Conservation (phyloP, 2,888 invertebrate species). For the Odontothrips loti region DNA sequence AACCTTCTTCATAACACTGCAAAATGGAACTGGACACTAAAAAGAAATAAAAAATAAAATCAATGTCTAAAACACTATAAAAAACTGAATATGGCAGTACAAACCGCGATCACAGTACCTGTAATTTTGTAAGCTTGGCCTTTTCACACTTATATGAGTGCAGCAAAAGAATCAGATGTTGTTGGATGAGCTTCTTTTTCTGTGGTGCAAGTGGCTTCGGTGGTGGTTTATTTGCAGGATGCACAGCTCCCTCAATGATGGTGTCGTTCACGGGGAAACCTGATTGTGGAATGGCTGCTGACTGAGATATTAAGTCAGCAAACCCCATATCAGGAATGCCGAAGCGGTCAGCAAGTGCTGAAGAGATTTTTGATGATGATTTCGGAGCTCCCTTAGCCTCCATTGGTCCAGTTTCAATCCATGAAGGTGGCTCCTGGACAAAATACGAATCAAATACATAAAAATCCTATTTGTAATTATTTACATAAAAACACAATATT, state of each 20-base stretch:
- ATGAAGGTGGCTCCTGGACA: neutral
- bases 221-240: neutral
- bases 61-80: neutral
- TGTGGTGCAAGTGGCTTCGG: neutral
- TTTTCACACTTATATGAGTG: neutral
- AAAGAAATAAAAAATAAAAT: neutral
- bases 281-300: neutral
- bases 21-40: constrained; percentile 13
- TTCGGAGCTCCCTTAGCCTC: neutral
- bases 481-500: neutral
- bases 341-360: neutral
- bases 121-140: neutral
- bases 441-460: neutral
- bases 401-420: neutral
- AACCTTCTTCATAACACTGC: constrained; percentile 5
- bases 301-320: neutral
- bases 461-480: neutral
- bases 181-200: neutral
- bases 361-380: neutral
- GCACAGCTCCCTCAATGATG: neutral
- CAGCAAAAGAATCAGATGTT: neutral
- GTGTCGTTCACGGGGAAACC: neutral
- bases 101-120: neutral
- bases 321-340: constrained; percentile 4
- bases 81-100: neutral